A percentile compares a stretch with the other conserved stretches of the same genome.
Conservation (phyloP, 2,888 invertebrate species). For the Acanthococcus lagerstroemiae region DNA sequence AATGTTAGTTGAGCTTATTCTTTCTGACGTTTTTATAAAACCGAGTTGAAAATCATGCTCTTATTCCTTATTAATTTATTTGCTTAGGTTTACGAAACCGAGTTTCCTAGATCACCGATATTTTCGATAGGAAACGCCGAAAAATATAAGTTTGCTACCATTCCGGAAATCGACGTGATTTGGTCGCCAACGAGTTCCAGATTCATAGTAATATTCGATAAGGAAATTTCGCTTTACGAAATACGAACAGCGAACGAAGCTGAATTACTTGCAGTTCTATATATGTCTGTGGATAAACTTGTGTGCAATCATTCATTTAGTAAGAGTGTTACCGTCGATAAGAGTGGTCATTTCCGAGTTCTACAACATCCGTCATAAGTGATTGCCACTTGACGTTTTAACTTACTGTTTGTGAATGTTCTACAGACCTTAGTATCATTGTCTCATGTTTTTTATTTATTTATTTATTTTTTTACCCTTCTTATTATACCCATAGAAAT, state of each 20-base stretch:
- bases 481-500: too few relatives aligned
- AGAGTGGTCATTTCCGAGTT: constrained; percentile 8
- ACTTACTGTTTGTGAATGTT: not conserved
- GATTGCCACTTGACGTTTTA: not conserved
- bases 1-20: not conserved
- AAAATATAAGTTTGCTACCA: not conserved
- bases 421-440: not conserved
- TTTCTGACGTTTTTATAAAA: not conserved
- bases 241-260: not conserved
- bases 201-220: constrained; percentile 1
- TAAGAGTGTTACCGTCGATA: constrained; percentile 14
- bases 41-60: not conserved
- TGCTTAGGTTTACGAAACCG: not conserved
- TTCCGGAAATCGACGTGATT: not conserved
- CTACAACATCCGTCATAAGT: not conserved
- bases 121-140: not conserved
- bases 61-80: not conserved
- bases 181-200: not conserved
- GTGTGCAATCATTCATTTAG: constrained; percentile 7
- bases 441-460: too few relatives aligned
- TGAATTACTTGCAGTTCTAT: not conserved
- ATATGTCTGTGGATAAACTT: constrained; percentile 8
- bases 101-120: not conserved
- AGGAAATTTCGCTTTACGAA: constrained; percentile 1
- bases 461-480: too few relatives aligned